Conservation (phyloP, 2,797 vertebrate species). For the Ptychobarbus kaznakovi region DNA sequence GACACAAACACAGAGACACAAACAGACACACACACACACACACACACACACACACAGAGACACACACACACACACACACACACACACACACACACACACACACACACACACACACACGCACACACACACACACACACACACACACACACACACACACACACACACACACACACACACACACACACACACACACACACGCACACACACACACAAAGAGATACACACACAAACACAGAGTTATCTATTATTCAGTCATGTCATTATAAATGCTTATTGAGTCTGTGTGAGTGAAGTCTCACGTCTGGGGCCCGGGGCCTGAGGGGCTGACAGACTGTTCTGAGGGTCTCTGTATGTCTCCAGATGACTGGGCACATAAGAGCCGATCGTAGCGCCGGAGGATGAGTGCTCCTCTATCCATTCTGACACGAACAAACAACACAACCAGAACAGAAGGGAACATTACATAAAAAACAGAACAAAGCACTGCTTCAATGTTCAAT, state of each 20-base stretch:
- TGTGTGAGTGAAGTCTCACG: slow-evolving; percentile 65
- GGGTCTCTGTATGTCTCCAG: slow-evolving; percentile 92
- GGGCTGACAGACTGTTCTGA: slow-evolving; percentile 73
- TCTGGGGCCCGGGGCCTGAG: slow-evolving; percentile 76
- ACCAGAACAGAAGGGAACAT: not conserved
- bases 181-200: slow-evolving; percentile 33
- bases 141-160: no score
- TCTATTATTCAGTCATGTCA: not conserved
- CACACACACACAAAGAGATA: slow-evolving; percentile 34
- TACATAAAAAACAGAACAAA: not conserved
- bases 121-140: no score
- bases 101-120: no score
- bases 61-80: slow-evolving; percentile 36
- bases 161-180: slow-evolving; percentile 19
- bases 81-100: no score
- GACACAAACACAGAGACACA: not conserved
- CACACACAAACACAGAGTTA: slow-evolving; percentile 15
- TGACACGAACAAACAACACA: slow-evolving; percentile 81
- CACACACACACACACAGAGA: slow-evolving; percentile 32
- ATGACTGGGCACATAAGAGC: slow-evolving; percentile 89
- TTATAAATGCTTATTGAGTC: not conserved
- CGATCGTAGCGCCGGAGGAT: slow-evolving; percentile 86
- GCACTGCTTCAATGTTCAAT: not conserved
- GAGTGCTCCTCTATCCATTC: slow-evolving; percentile 98
- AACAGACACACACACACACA: slow-evolving; percentile 32